phyloP scores from a whole-genome alignment of 2,888 invertebrate species.

The Lasioglossum figueresi region DNA sequence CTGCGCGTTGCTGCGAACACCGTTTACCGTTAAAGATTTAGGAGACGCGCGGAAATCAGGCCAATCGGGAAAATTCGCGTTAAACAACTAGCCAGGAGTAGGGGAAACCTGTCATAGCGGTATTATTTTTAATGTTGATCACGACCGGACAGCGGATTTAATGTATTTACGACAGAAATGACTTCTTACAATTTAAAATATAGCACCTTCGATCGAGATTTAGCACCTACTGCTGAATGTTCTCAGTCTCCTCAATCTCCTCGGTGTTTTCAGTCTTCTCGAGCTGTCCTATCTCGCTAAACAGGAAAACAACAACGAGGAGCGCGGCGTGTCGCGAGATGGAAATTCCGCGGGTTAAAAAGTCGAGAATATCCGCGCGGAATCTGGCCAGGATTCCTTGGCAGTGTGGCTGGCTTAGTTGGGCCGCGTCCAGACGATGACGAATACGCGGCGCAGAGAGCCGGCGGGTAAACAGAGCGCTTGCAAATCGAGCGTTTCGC shows the following conservation, averaged over 20 bases:
- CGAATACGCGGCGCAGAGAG: slow-evolving; percentile 64
- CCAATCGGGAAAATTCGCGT: background rate
- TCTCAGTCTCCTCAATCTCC: background rate
- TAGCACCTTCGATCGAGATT: too few species aligned
- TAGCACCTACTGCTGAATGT: background rate
- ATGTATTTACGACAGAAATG: background rate
- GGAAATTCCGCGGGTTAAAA: slow-evolving; percentile 66
- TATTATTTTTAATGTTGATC: background rate
- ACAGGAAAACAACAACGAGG: slow-evolving; percentile 26
- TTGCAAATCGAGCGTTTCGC: slow-evolving; percentile 64
- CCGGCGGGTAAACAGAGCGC: slow-evolving; percentile 70
- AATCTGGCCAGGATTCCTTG: slow-evolving; percentile 78
- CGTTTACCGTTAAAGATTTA: slow-evolving; percentile 38
- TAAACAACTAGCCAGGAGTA: background rate
- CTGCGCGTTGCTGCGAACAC: background rate
- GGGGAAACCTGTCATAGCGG: background rate
- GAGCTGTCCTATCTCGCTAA: background rate
- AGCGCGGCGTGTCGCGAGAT: slow-evolving; percentile 22
- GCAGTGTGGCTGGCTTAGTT: slow-evolving; percentile 77
- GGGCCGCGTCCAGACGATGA: slow-evolving; percentile 78
- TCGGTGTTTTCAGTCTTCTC: background rate
- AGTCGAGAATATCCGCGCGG: slow-evolving; percentile 66
- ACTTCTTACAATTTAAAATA: too few species aligned
- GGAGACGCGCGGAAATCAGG: background rate
- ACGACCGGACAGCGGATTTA: background rate